Evolutionary conservation across 2,888 invertebrate genomes (phyloP).

Genomic region (Onchidella celtica): DNA sequence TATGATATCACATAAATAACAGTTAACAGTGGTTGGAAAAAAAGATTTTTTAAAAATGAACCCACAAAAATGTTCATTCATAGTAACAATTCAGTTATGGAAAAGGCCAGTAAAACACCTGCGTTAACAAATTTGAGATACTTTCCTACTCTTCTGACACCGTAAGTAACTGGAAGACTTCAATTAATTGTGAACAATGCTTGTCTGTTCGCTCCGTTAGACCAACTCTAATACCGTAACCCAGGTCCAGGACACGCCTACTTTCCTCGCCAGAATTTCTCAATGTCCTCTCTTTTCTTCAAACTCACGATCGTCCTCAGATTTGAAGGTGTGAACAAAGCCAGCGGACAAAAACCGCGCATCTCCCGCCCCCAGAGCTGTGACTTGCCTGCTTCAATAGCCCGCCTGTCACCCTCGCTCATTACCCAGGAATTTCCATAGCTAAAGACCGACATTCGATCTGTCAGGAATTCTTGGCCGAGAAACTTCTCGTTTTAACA

Average conservation of each 20-base stretch:
- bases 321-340: background rate
- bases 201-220: background rate
- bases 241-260: background rate
- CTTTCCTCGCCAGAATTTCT: constrained; percentile 24
- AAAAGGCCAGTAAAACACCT: too few species aligned
- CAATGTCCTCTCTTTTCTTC: background rate
- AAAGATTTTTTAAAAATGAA: too few species aligned
- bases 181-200: too few species aligned
- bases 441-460: background rate
- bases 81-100: too few species aligned
- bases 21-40: too few species aligned
- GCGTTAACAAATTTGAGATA: too few species aligned
- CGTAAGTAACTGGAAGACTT: too few species aligned
- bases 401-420: constrained; percentile 4
- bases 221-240: background rate
- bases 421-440: background rate
- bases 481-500: background rate
- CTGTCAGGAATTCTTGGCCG: background rate
- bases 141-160: too few species aligned
- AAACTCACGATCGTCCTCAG: background rate
- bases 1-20: too few species aligned
- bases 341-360: background rate
- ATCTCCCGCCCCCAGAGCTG: background rate
- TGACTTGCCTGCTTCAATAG: background rate
- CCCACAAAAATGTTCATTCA: too few species aligned